Base-by-base conservation (phyloP, 1,140 invertebrate genomes). In the Pseudobourletiella spinata region DNA sequence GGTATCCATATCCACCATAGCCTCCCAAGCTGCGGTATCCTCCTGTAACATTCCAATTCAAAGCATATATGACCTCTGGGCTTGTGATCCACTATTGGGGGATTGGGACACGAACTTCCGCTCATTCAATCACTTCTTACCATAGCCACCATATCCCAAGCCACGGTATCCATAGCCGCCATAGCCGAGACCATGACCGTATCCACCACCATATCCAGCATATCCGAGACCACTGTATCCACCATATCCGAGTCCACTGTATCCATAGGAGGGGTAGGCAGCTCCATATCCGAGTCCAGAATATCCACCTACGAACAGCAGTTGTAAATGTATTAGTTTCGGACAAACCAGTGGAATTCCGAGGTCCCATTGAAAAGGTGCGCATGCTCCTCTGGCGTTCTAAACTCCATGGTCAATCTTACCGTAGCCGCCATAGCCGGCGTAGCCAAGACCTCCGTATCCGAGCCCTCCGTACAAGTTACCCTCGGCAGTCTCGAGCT, bases 401-500 rank as follows among this genome's bases (percentile, higher is more conserved):
- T 22, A 52, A n/a, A 15, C 44, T 16, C 24, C 50, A 11, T 22
- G 29, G 50, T 15, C 50, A 29, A 26, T 26, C 8, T 26, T 26
- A 24, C 24, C 50, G 29, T 52, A 52, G 8, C 50, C 50, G 14
- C 24, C 50, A 52, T 52, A 46, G 4, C 44, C 44, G 44, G 15
- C 44, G 8, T 65, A 44, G 15, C 56, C 43, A 22, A 44, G 48
- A 26, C 30, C 56, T 35, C 44, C 60, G 24, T 57, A 50, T 24
- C 57, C 57, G 4, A 42, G 22, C 6, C 48, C 30, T n/a, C 59
- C 59, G 16, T 59, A 58, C 15, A 58, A 46, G 59, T 58, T 57
- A 15, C 65, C 65, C 48, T 62, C 65, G 18, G 65, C 65, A 29
- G 61, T 60, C 3, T 63, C 42, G n/a, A 66, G 51, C 24, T 25